Percentiles rank a stretch among this genome's conserved stretches.
phyloP scores from a whole-genome alignment of 2,797 vertebrate genomes.

The Danio choprae region DNA sequence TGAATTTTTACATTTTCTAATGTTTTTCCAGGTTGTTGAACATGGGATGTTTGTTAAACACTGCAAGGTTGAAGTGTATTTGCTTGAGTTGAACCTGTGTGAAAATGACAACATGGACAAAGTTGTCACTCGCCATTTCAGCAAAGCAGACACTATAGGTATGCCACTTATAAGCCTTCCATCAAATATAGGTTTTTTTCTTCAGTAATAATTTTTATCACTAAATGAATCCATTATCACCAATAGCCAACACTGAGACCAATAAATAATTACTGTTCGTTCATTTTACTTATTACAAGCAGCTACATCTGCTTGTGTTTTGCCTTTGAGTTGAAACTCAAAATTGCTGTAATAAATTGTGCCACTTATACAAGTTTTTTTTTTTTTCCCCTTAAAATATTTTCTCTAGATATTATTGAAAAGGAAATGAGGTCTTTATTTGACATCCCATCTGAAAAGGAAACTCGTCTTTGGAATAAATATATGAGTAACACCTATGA shows the following conservation, averaged over 20 bases:
- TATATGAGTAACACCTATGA: slow-evolving; percentile 95
- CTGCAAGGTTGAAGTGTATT: slow-evolving; percentile 98
- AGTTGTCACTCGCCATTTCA: slow-evolving; percentile 91
- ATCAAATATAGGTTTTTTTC: not conserved
- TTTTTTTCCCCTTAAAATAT: not conserved
- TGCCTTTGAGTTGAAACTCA: not conserved
- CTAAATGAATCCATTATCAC: not conserved
- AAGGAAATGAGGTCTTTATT: slow-evolving; percentile 95
- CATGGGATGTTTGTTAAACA: slow-evolving; percentile 98
- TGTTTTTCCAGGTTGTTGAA: slow-evolving; percentile 88
- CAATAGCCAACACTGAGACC: not conserved
- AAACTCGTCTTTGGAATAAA: slow-evolving; percentile 95
- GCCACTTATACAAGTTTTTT: not conserved
- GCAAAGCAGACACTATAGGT: slow-evolving; percentile 97
- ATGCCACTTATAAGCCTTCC: not conserved
- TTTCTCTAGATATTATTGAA: slow-evolving; percentile 87
- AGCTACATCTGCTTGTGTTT: not conserved
- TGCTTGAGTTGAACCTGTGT: slow-evolving; percentile 94
- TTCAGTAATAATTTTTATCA: not conserved
- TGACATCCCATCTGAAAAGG: slow-evolving; percentile 88
- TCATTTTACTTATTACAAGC: not conserved
- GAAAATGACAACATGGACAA: slow-evolving; percentile 91
- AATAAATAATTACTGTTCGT: not conserved
- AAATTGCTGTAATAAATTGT: not conserved
- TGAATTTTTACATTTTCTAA: not conserved